These are phyloP conservation scores for Lordiphosa collinella DNA, from an alignment of 1,140 invertebrate species.

Conservation along the genomic window DNA sequence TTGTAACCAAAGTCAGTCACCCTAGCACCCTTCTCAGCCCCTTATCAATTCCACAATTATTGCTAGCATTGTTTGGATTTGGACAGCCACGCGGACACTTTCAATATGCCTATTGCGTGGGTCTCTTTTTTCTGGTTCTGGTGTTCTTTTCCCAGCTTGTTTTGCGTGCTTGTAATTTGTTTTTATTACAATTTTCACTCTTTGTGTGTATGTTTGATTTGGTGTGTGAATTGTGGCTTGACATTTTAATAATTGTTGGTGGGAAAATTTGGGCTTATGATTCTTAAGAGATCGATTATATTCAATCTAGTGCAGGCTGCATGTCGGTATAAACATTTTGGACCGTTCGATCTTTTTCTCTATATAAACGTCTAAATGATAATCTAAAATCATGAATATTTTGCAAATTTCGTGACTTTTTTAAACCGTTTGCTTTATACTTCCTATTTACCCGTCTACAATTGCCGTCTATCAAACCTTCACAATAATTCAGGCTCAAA, in stretches of 20 bases:
- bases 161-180: slow-evolving; percentile 64
- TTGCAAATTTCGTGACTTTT: too few relatives aligned
- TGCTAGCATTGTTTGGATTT: slow-evolving; percentile 62
- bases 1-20: slow-evolving; percentile 66
- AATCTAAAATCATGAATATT: too few relatives aligned
- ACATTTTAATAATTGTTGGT: slow-evolving; percentile 29
- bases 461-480: too few relatives aligned
- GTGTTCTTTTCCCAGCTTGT: slow-evolving; percentile 2
- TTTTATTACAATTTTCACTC: slow-evolving; percentile 73
- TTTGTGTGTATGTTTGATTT: slow-evolving; percentile 44
- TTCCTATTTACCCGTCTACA: too few relatives aligned
- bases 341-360: too few relatives aligned
- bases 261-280: slow-evolving; percentile 39
- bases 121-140: slow-evolving; percentile 16
- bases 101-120: slow-evolving; percentile 56
- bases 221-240: slow-evolving; percentile 31
- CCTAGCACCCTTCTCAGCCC: slow-evolving; percentile 14
- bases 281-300: too few relatives aligned
- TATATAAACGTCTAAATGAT: too few relatives aligned
- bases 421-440: too few relatives aligned
- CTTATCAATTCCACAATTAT: slow-evolving; percentile 74
- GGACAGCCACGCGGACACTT: slow-evolving; percentile 53
- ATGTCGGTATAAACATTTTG: too few relatives aligned
- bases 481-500: too few relatives aligned
- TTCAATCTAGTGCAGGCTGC: too few relatives aligned